Conservation (phyloP, 2,797 vertebrate species). For the Discoglossus pictus region DNA sequence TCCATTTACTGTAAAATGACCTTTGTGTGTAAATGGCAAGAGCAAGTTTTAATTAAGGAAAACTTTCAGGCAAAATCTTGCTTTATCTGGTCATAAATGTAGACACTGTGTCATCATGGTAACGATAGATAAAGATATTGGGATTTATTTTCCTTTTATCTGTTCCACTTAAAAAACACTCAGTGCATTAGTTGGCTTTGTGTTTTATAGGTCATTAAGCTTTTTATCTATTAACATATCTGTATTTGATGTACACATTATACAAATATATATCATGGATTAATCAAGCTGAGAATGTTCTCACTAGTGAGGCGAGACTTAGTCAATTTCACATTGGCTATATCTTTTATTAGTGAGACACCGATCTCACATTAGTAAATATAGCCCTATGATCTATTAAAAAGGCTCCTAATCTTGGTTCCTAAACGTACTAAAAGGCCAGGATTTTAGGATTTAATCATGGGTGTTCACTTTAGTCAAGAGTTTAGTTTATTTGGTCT, state of each 20-base stretch:
- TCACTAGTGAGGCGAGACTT: no score
- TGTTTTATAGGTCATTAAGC: neutral
- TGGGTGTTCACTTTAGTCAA: no score
- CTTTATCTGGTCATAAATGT: slow-evolving; percentile 35
- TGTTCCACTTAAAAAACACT: neutral
- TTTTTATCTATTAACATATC: slow-evolving; percentile 11
- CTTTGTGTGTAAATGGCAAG: slow-evolving; percentile 52
- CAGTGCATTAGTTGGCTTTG: slow-evolving; percentile 18
- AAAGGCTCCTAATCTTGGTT: no score
- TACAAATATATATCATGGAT: neutral
- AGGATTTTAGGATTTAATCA: no score
- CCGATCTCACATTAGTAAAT: no score
- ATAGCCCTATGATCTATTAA: no score
- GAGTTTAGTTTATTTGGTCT: no score
- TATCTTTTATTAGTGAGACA: no score
- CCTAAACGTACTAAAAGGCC: no score
- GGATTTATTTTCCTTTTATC: slow-evolving; percentile 23
- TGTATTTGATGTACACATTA: slow-evolving; percentile 1
- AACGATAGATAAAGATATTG: slow-evolving; percentile 15
- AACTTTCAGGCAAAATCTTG: slow-evolving; percentile 35
- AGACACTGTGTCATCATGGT: slow-evolving; percentile 7
- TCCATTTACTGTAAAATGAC: slow-evolving; percentile 49
- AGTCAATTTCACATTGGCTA: no score
- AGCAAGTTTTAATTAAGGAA: slow-evolving; percentile 54
- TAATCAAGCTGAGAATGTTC: no score